Evolutionary conservation across 2,797 vertebrate genomes (phyloP).

Genomic region (Coracias cyanogaster): DNA sequence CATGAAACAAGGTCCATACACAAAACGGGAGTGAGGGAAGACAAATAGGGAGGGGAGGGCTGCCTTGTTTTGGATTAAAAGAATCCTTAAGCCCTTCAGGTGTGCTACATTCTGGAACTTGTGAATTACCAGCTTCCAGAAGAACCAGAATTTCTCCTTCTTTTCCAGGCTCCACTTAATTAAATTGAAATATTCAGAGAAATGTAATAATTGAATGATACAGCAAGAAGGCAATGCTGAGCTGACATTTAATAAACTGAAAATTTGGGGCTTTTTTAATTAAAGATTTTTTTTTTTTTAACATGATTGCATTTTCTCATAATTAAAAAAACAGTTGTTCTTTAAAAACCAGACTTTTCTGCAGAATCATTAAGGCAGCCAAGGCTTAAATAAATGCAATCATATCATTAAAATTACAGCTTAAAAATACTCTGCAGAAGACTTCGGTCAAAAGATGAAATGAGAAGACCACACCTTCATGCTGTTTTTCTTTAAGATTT

Average conservation of each 20-base stretch:
- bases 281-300: background rate
- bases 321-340: background rate
- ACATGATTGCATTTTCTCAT: background rate
- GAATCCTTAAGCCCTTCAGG: background rate
- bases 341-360: background rate
- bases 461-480: background rate
- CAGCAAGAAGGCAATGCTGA: background rate
- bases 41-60: background rate
- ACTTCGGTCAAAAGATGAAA: background rate
- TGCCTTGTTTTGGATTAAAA: background rate
- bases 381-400: background rate
- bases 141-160: background rate
- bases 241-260: background rate
- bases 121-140: background rate
- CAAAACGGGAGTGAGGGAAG: background rate
- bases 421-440: slow-evolving; percentile 1
- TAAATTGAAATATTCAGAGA: background rate
- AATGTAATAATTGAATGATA: background rate
- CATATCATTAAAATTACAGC: background rate
- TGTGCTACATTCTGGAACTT: background rate
- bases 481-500: background rate
- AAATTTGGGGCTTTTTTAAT: background rate
- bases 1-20: background rate
- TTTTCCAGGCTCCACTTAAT: background rate
- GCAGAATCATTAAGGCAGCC: background rate